Evolutionary conservation across 2,888 invertebrate genomes (phyloP).

Genomic region (Mamestra brassicae): DNA sequence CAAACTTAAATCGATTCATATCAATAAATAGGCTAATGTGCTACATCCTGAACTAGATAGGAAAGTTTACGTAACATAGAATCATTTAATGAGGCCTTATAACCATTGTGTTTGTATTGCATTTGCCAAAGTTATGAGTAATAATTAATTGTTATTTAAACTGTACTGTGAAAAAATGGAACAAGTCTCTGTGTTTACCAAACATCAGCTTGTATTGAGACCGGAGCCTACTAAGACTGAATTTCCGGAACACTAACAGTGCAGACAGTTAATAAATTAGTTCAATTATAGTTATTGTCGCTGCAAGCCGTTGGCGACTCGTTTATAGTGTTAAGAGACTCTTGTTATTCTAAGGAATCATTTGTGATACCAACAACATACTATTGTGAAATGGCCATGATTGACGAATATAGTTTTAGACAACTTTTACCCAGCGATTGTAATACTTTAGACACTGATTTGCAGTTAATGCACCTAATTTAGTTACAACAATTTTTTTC

Average conservation of each 20-base stretch:
- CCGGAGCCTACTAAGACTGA: conserved; percentile 70
- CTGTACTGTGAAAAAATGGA: conserved; percentile 51
- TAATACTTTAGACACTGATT: conserved; percentile 38
- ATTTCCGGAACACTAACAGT: conserved; percentile 60
- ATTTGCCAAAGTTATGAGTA: conserved; percentile 69
- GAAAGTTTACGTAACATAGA: conserved; percentile 37
- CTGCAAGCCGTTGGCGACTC: conserved; percentile 53
- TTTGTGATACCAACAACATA: conserved; percentile 68
- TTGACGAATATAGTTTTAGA: conserved; percentile 62
- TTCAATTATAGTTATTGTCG: conserved; percentile 67
- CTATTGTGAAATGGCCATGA: conserved; percentile 69
- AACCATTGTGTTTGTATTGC: conserved; percentile 57
- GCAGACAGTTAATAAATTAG: conserved; percentile 67
- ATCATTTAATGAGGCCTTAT: conserved; percentile 36
- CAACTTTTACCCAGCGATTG: conserved; percentile 63
- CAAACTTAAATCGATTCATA: conserved; percentile 38
- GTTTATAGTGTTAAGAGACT: conserved; percentile 61
- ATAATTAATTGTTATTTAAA: conserved; percentile 60
- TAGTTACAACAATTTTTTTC: conserved; percentile 20
- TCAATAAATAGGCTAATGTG: conserved; percentile 38
- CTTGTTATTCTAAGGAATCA: conserved; percentile 66
- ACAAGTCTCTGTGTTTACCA: conserved; percentile 46
- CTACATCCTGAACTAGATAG: conserved; percentile 37
- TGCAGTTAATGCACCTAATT: conserved; percentile 37
- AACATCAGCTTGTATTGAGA: conserved; percentile 55